phyloP scores from a whole-genome alignment of 2,888 invertebrate species.

The Didymodactylos carnosus region DNA sequence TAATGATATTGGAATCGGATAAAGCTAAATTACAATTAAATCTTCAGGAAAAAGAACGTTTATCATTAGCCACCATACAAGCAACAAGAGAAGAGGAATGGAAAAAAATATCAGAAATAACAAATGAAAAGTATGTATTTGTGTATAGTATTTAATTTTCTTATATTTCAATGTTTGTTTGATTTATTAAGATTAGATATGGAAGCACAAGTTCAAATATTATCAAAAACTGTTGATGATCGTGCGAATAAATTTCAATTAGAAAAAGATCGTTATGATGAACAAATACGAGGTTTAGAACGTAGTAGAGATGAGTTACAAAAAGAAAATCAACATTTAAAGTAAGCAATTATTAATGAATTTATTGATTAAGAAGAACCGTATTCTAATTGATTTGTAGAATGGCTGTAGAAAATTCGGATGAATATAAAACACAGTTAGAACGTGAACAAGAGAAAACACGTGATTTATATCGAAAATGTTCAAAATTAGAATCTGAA shows the following conservation, averaged over 20 bases:
- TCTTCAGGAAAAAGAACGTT: conserved; percentile 4
- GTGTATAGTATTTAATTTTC: neutral
- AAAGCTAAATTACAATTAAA: neutral
- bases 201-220: neutral
- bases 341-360: neutral
- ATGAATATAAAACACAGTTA: neutral
- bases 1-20: neutral
- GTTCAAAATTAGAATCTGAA: conserved; percentile 12
- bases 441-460: conserved; percentile 13
- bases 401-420: no score
- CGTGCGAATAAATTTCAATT: neutral
- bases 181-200: neutral
- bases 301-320: conserved; percentile 4
- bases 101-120: conserved; percentile 10
- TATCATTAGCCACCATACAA: neutral
- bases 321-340: conserved; percentile 4
- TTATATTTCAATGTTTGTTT: neutral
- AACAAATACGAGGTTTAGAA: conserved; percentile 3
- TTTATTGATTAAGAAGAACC: no score
- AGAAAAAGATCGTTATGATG: conserved; percentile 11
- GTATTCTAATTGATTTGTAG: no score
- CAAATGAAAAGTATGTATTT: conserved; percentile 10
- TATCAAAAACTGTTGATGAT: neutral
- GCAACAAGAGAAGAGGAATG: conserved; percentile 9
- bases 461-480: conserved; percentile 7